These are phyloP conservation scores for Neria commutata DNA, from an alignment of 2,888 invertebrate species.

Conservation along the genomic window DNA sequence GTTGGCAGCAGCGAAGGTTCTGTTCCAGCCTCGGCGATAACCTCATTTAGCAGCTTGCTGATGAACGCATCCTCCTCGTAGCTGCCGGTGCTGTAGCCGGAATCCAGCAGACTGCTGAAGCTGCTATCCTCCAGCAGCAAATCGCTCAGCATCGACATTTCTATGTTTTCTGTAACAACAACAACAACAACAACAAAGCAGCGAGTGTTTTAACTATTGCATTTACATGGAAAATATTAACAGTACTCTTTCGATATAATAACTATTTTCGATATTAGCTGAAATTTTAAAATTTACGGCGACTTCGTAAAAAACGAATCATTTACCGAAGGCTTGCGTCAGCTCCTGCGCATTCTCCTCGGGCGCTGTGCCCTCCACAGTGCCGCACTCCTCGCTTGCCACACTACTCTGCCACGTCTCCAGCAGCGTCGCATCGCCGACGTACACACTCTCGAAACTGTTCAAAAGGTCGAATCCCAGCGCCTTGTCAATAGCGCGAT, in stretches of 20 bases:
- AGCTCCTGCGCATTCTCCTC: conserved; percentile 24
- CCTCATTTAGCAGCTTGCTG: conserved; percentile 8
- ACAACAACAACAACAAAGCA: no score
- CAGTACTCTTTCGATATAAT: no score
- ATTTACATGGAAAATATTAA: no score
- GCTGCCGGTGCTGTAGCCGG: background rate
- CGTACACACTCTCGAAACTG: conserved; percentile 41
- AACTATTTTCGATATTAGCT: no score
- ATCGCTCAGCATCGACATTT: conserved; percentile 16
- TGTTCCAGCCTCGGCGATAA: conserved; percentile 17
- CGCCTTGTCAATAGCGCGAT: conserved; percentile 38
- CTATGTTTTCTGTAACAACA: conserved; percentile 11
- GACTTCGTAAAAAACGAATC: background rate
- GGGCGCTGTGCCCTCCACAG: background rate
- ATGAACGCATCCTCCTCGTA: conserved; percentile 4
- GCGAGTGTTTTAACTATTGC: background rate
- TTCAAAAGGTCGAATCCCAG: conserved; percentile 42
- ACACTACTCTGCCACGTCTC: conserved; percentile 15
- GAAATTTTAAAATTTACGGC: no score
- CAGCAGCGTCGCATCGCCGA: conserved; percentile 13
- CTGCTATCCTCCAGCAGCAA: conserved; percentile 12
- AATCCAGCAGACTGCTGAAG: conserved; percentile 2
- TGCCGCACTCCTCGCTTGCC: no score
- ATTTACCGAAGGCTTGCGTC: conserved; percentile 43
- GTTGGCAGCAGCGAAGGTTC: background rate